These are phyloP conservation scores for Hydra vulgaris DNA, from an alignment of 30 jellyfish, hydroid and myxozoan genomes.

Conservation along the genomic window DNA sequence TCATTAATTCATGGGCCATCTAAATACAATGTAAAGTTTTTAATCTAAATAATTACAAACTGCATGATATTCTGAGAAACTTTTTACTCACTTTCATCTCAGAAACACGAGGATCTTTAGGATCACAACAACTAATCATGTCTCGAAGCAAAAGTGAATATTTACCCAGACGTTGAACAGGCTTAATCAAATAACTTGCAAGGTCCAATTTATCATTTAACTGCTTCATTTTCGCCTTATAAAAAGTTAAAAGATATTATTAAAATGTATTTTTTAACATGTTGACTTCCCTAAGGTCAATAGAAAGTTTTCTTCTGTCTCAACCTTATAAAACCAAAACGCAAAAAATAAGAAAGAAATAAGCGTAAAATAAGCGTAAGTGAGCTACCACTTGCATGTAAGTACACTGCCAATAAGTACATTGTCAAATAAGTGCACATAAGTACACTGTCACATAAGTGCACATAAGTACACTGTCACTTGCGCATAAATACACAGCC, in stretches of 20 bases:
- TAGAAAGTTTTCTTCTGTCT: too few species aligned
- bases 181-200: constrained; percentile 89
- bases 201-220: constrained; percentile 77
- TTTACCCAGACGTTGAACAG: constrained; percentile 97
- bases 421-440: too few species aligned
- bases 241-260: neutral
- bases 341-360: too few species aligned
- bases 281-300: too few species aligned
- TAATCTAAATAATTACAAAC: neutral
- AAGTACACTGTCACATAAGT: too few species aligned
- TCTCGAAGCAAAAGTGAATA: constrained; percentile 74
- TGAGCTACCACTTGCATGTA: too few species aligned
- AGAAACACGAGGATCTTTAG: constrained; percentile 59
- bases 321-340: too few species aligned
- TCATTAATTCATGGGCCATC: constrained; percentile 91
- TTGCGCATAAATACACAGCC: too few species aligned
- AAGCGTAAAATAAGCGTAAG: too few species aligned
- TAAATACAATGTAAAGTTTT: neutral
- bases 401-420: too few species aligned
- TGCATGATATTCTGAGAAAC: neutral
- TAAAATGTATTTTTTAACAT: too few species aligned
- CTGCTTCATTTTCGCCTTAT: constrained; percentile 68
- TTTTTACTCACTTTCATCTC: constrained; percentile 52
- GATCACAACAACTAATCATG: constrained; percentile 73
- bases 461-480: too few species aligned